Conservation (phyloP, 1,140 invertebrate species). For the Aradophagus sp. region DNA sequence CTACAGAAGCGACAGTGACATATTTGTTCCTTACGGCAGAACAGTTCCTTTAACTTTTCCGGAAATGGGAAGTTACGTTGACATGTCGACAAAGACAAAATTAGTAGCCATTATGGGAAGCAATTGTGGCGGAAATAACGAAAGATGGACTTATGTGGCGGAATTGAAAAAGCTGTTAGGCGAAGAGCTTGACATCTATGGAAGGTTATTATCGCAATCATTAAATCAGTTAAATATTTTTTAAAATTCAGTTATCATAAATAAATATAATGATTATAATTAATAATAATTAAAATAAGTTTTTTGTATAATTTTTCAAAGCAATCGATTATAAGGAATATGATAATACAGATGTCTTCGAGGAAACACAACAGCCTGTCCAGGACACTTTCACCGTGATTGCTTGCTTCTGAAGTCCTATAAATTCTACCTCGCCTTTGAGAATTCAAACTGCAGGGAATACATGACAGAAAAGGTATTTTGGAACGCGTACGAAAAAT, state of each 20-base stretch:
- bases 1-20: slow-evolving; percentile 81
- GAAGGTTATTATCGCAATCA: slow-evolving; percentile 43
- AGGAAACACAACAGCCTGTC: slow-evolving; percentile 72
- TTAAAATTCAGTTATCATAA: too few relatives aligned
- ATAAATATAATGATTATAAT: too few relatives aligned
- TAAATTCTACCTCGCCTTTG: slow-evolving; percentile 85
- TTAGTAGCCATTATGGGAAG: slow-evolving; percentile 79
- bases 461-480: slow-evolving; percentile 85
- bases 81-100: slow-evolving; percentile 56
- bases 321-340: too few relatives aligned
- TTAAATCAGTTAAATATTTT: too few relatives aligned
- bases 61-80: neutral
- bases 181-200: slow-evolving; percentile 61
- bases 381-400: slow-evolving; percentile 77
- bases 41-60: slow-evolving; percentile 64
- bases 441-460: slow-evolving; percentile 83
- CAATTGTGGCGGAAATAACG: slow-evolving; percentile 77
- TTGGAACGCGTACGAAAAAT: slow-evolving; percentile 78
- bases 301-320: too few relatives aligned
- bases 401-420: slow-evolving; percentile 78
- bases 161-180: slow-evolving; percentile 74
- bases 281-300: too few relatives aligned
- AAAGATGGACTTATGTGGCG: slow-evolving; percentile 78
- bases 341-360: slow-evolving; percentile 54
- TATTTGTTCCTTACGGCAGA: slow-evolving; percentile 82